Base-by-base conservation (phyloP, 1,140 invertebrate species). In the Eciton burchellii region DNA sequence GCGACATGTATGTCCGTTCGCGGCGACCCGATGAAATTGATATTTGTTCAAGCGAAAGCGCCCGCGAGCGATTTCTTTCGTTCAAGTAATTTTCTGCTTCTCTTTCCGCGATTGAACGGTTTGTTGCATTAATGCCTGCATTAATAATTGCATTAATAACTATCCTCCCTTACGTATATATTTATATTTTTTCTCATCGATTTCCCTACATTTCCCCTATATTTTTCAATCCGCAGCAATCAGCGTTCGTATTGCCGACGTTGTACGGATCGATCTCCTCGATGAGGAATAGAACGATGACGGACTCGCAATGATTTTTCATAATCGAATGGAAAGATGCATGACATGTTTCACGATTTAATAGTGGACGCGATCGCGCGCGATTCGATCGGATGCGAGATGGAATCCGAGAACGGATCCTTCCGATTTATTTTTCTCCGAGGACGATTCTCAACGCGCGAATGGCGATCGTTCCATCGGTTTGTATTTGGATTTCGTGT, bases 401-500 rank as follows among this genome's bases (percentile, higher is more conserved):
- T 14, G 29, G 49, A 63, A 56, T n/a, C 47, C 60, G 62, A 62
- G 49, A 14, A 26, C 63, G 49, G 52, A 68, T 70, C 63, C 43
- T 70, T 70, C 49, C 74, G 70, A 79, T 79, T 79, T 79, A 79
- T 79, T 70, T 79, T 45, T 35, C 35, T 6, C 35, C 74, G n/a
- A 19, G 41, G 41, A 47, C 21, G 49, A 70, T 79, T 59, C 35
- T 66, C 47, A 47, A 21, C 16, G n/a, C 49, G 21, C 14, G 74
- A 68, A 68, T 16, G 56, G 63, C 62, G 16, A 47, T 1, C 73
- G 29, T 65, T n/a, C 29, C 60, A 52, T 68, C 35, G 49, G 24
- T 70, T 79, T 79, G 49, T 79, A 68, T 79, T 79, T 70, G 63
- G 41, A 79, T 79, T 79, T 79, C 74, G 54, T 57, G 54, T 35